Percentiles rank a stretch among this genome's conserved stretches.
These are phyloP conservation scores for Temnothorax longispinosus DNA, from an alignment of 1,140 invertebrate genomes.

Conservation along the genomic window DNA sequence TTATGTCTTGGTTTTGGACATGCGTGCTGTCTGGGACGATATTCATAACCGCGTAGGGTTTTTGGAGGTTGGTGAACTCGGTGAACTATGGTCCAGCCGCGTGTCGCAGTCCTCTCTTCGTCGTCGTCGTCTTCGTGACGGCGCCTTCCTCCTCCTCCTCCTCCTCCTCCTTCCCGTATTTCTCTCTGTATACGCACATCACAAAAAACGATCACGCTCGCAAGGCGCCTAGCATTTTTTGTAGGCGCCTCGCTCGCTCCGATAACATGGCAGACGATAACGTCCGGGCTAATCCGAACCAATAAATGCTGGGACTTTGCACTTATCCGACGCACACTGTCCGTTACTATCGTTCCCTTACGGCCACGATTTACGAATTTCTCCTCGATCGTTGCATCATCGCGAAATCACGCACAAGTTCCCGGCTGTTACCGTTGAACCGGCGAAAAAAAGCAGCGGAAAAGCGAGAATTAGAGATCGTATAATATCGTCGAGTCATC, in stretches of 20 bases:
- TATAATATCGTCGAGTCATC: background rate
- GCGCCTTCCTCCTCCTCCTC: constrained; percentile 14
- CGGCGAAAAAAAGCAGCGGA: background rate
- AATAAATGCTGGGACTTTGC: constrained; percentile 79
- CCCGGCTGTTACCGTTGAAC: background rate
- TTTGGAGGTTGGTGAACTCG: constrained; percentile 2
- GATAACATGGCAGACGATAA: constrained; percentile 71
- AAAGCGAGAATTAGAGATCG: background rate
- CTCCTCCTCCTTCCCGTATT: background rate
- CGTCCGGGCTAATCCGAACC: constrained; percentile 62
- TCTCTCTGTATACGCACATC: constrained; percentile 45
- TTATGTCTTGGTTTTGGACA: no score
- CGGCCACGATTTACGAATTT: constrained; percentile 57
- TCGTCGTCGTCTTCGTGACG: background rate
- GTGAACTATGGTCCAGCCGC: constrained; percentile 11
- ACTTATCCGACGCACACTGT: constrained; percentile 67
- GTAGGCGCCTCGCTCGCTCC: constrained; percentile 51
- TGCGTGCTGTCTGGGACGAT: background rate
- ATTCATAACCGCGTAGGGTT: background rate
- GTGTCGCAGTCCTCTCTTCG: background rate
- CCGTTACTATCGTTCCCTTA: constrained; percentile 57
- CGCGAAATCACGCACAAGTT: background rate
- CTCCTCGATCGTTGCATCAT: background rate
- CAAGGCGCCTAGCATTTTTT: constrained; percentile 71
- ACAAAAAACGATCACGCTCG: constrained; percentile 44